Evolutionary conservation across 2,797 vertebrate species (phyloP), one percentile per base, ranked within the genome.

Genomic region (Sciurus carolinensis): DNA sequence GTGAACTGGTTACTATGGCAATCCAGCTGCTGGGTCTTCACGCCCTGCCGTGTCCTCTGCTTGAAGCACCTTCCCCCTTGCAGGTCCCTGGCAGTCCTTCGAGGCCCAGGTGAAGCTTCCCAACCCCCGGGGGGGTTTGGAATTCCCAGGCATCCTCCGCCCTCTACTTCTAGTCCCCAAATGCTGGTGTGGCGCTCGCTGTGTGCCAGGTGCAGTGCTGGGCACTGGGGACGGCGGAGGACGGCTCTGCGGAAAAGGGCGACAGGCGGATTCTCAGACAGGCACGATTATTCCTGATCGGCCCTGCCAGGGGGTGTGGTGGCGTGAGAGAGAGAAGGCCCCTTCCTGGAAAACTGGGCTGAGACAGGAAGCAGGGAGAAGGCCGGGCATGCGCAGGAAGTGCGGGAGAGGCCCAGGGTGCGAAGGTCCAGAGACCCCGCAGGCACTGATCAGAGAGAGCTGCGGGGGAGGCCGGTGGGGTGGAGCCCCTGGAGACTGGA

Each of bases 261-360:
- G 62, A 22, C 36, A 33, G 33, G 44, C 0, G 2, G 66, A 54
- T 1, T 13, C 18, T 5, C 30, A 44, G 80, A 22, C 0, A 33
- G 62, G 52, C 11, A n/a, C 26, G 0, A 14, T 1, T 15, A 57
- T 5, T 57, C 39, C 11, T 13, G 8, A 80, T 17, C 86, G 57
- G 71, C 47, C 42, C 47, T 9, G 1, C 50, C 4, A 20, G 50
- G 44, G 8, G 72, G 50, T 33, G 18, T 50, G 44, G 39, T 54
- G 73, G 62, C 20, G 1, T 8, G 57, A 2, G 47, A 10, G 52
- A 14, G n/a, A 42, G 84, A 59, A 77, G 57, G 3, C 62, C 28
- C 67, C 22, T 57, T 28, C 73, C 2, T 42, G 33, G 62, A 62
- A 77, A 33, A 80, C 54, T 77, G 84, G 75, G 77, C 73, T 36